Evolutionary conservation across 2,797 vertebrate species (phyloP).

Genomic region (Peromyscus aztecus): DNA sequence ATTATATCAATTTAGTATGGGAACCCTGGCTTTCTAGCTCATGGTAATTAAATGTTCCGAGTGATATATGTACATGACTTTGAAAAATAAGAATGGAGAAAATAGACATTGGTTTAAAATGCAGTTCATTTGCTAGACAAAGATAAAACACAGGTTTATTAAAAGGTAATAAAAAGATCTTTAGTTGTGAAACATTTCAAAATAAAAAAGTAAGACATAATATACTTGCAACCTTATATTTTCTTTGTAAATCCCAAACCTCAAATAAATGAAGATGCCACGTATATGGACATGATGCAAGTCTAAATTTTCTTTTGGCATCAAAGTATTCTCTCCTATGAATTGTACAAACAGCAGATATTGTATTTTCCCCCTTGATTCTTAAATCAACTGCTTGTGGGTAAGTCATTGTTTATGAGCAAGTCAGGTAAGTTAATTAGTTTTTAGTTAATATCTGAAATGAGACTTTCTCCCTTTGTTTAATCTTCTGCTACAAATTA

Average conservation of each 20-base stretch:
- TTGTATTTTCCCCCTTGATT: not conserved
- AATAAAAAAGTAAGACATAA: not conserved
- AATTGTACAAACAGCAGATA: not conserved
- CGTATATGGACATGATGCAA: not conserved
- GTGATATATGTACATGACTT: slow-evolving; percentile 34
- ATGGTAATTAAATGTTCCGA: slow-evolving; percentile 52
- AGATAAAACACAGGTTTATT: slow-evolving; percentile 8
- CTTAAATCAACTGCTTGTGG: slow-evolving; percentile 30
- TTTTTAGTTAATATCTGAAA: slow-evolving; percentile 74
- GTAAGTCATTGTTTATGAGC: slow-evolving; percentile 64
- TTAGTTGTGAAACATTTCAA: not conserved
- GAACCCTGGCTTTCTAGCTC: slow-evolving; percentile 59
- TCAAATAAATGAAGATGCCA: not conserved
- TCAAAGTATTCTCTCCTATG: not conserved
- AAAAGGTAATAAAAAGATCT: slow-evolving; percentile 24
- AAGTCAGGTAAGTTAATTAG: slow-evolving; percentile 71
- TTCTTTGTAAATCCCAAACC: not conserved
- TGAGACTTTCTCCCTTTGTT: slow-evolving; percentile 6
- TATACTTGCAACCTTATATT: not conserved
- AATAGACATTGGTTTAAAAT: slow-evolving; percentile 65
- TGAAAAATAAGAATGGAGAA: slow-evolving; percentile 52
- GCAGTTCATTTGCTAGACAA: slow-evolving; percentile 45
- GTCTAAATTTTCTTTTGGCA: not conserved
- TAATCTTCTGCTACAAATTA: slow-evolving; percentile 65
- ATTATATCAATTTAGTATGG: slow-evolving; percentile 39